Conservation (phyloP, 2,888 invertebrate genomes). For the Cyrtodaria siliqua region DNA sequence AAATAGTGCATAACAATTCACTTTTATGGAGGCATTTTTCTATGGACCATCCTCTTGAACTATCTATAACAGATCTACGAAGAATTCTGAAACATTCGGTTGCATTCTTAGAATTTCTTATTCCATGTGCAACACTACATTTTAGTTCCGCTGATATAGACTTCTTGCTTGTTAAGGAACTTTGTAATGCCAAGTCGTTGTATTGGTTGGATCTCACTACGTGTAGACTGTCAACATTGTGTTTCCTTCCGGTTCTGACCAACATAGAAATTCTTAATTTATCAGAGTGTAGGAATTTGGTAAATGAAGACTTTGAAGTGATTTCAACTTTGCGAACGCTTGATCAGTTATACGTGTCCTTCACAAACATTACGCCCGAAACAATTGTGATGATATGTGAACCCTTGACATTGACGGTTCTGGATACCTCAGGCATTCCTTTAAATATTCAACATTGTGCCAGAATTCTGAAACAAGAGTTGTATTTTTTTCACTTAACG, state of each 20-base stretch:
- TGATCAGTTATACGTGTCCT: constrained; percentile 42
- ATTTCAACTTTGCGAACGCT: constrained; percentile 29
- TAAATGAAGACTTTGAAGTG: constrained; percentile 29
- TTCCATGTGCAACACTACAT: constrained; percentile 15
- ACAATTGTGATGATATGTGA: constrained; percentile 26
- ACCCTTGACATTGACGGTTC: constrained; percentile 19
- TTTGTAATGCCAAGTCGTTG: constrained; percentile 12
- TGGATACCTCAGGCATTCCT: constrained; percentile 33
- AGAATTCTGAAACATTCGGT: constrained; percentile 18
- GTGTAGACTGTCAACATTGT: constrained; percentile 34
- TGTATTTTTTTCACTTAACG: constrained; percentile 21
- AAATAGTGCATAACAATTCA: constrained; percentile 20
- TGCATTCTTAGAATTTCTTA: constrained; percentile 19
- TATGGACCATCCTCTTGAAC: constrained; percentile 7
- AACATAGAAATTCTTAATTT: constrained; percentile 34
- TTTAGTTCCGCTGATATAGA: constrained; percentile 19
- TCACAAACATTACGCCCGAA: constrained; percentile 34
- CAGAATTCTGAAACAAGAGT: constrained; percentile 18
- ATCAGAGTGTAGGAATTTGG: constrained; percentile 25
- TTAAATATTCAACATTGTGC: constrained; percentile 16
- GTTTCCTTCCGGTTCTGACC: constrained; percentile 15
- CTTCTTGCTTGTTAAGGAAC: constrained; percentile 11
- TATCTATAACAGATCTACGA: background rate
- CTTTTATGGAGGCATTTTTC: constrained; percentile 30
- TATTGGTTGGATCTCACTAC: constrained; percentile 41